phyloP scores from a whole-genome alignment of 2,113 vertebrate genomes.

The Dryoscopus gambensis region DNA sequence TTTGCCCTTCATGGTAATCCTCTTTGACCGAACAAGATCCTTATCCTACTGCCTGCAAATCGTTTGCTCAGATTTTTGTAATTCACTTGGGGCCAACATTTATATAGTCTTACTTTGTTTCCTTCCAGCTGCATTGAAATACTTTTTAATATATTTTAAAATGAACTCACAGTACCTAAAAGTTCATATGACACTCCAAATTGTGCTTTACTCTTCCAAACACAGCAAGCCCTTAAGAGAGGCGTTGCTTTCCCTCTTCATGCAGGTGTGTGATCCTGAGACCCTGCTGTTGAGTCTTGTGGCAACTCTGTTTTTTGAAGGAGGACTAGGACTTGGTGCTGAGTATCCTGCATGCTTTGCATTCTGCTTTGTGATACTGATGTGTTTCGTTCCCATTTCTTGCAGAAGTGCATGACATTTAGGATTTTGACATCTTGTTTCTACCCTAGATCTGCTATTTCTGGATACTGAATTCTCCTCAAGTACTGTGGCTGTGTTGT shows the following conservation, averaged over 20 bases:
- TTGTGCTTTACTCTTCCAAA: neutral
- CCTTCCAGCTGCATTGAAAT: neutral
- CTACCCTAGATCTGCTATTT: neutral
- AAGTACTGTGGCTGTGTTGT: neutral
- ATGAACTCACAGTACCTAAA: neutral
- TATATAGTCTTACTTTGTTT: neutral
- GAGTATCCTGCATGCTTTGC: neutral
- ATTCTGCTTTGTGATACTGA: neutral
- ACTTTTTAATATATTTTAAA: neutral
- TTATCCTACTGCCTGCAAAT: neutral
- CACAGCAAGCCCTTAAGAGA: neutral
- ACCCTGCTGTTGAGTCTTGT: neutral
- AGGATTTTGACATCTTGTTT: neutral
- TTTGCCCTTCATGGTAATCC: neutral
- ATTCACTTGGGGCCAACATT: neutral
- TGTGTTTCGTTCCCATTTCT: neutral
- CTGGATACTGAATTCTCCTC: neutral
- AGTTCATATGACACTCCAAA: neutral
- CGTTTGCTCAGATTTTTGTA: neutral
- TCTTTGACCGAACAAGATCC: neutral
- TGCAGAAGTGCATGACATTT: neutral
- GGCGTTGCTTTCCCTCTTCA: neutral
- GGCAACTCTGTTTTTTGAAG: neutral
- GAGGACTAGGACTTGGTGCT: neutral
- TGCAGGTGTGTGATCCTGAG: neutral